Percentiles rank a stretch among this genome's conserved stretches.
phyloP scores from a whole-genome alignment of 2,113 vertebrate genomes.

The Variabilichromis moorii region DNA sequence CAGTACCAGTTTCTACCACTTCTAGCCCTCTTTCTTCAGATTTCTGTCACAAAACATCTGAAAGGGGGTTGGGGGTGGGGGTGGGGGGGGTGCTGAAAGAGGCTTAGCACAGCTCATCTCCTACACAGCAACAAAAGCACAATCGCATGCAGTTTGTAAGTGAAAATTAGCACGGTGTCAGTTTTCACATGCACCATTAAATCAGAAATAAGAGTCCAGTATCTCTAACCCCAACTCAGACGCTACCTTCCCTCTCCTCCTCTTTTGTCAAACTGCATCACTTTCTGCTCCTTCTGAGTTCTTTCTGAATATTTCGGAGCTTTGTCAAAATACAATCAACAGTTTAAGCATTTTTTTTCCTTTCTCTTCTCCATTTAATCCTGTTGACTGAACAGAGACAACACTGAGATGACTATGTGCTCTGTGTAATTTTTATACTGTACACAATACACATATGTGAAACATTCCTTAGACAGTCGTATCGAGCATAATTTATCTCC shows the following conservation, averaged over 20 bases:
- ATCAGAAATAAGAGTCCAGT: background rate
- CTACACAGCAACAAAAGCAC: constrained; percentile 34
- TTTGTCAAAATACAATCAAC: constrained; percentile 26
- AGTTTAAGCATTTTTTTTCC: background rate
- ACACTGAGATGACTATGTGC: constrained; percentile 18
- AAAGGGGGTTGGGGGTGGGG: background rate
- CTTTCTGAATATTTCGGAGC: background rate
- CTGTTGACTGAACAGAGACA: constrained; percentile 1
- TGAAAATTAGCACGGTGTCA: constrained; percentile 18
- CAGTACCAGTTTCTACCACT: constrained; percentile 54
- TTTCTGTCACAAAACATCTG: constrained; percentile 4
- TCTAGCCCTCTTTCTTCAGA: constrained; percentile 34
- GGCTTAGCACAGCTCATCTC: constrained; percentile 16
- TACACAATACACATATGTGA: constrained; percentile 25
- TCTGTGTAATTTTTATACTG: constrained; percentile 8
- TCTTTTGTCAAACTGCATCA: background rate
- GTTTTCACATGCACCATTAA: constrained; percentile 40
- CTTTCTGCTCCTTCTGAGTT: background rate
- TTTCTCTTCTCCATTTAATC: background rate
- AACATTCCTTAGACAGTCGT: constrained; percentile 29
- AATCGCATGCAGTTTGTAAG: constrained; percentile 48
- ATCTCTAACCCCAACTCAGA: background rate
- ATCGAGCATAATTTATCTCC: background rate
- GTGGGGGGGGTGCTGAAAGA: background rate
- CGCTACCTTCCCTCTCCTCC: background rate